Evolutionary conservation across 2,113 vertebrate genomes (phyloP), one percentile per base, ranked within the genome.

Genomic region (Cyanoramphus novaezelandiae): DNA sequence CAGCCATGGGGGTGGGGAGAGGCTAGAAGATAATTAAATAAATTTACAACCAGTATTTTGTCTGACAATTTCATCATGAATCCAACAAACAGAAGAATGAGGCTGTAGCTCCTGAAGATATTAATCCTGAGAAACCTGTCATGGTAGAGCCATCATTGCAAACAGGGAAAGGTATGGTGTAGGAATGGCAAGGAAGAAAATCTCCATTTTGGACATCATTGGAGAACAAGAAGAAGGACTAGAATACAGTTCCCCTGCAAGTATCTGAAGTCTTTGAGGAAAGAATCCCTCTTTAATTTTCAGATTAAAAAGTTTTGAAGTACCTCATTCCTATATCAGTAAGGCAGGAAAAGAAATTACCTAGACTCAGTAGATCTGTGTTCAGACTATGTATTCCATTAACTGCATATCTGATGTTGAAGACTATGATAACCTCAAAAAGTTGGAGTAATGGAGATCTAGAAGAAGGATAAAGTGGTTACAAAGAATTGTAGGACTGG

Each of bases 1-100:
- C 44, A 87, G 33, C 7, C 16, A 47, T 6, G 17, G 13, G 7
- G 5, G 4, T 1, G 0, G 5, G 6, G 4, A 10, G 2, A 44
- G 6, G 19, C 62, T 9, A 78, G 23, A 71, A 63, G n/a, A 29
- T 11, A 62, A 60, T 37, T 10, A 83, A 81, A 60, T 81, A 78
- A 46, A 70, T 77, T 74, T 74, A 67, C 33, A 50, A 27, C 53
- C 7, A 2, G 20, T 63, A 55, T 47, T 89, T 93, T 83, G 13
- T 17, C 19, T 28, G 80, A 24, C 13, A 46, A 63, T 78, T 88
- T 75, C 6, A 55, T 77, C 50, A 47, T 24, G 16, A 83, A 78
- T 86, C n/a, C 24, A 70, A 52, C 9, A 67, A 83, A 71, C n/a
- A n/a, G 17, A 63, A 65, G 53, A 86, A 69, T 16, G n/a, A 67